Evolutionary conservation across 2,113 vertebrate species (phyloP).

Genomic region (Cercocebus atys): DNA sequence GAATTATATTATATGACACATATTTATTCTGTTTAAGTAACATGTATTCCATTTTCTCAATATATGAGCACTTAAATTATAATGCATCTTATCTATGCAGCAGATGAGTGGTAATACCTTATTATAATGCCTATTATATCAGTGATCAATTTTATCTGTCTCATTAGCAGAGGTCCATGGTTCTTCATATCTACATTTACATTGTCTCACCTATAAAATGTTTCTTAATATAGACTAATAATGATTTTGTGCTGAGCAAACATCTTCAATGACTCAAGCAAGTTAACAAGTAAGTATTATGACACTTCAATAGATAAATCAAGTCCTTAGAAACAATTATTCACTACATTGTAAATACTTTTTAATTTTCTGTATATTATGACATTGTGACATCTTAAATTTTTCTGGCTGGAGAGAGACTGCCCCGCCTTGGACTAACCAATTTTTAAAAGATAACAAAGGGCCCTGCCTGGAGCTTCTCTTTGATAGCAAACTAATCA

Average conservation of each 20-base stretch:
- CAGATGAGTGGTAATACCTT: neutral
- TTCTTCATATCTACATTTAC: neutral
- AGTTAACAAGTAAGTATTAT: neutral
- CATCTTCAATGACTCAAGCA: neutral
- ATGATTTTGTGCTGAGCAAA: neutral
- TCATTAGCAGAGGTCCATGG: neutral
- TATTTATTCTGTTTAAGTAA: neutral
- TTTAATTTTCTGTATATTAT: neutral
- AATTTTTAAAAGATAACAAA: neutral
- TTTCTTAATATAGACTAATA: neutral
- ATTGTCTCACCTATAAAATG: neutral
- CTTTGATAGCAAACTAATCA: neutral
- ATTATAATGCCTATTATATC: neutral
- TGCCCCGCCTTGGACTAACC: neutral
- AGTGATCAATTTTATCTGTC: neutral
- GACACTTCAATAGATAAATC: neutral
- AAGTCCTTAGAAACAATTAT: neutral
- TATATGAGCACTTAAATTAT: neutral
- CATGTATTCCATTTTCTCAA: neutral
- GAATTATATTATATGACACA: neutral
- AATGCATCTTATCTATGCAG: neutral
- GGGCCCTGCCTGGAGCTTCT: too few relatives aligned
- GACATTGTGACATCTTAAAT: neutral
- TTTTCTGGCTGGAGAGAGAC: neutral
- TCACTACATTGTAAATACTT: neutral